Conservation (phyloP, 2,888 invertebrate genomes). For the Thymelicus sylvestris region DNA sequence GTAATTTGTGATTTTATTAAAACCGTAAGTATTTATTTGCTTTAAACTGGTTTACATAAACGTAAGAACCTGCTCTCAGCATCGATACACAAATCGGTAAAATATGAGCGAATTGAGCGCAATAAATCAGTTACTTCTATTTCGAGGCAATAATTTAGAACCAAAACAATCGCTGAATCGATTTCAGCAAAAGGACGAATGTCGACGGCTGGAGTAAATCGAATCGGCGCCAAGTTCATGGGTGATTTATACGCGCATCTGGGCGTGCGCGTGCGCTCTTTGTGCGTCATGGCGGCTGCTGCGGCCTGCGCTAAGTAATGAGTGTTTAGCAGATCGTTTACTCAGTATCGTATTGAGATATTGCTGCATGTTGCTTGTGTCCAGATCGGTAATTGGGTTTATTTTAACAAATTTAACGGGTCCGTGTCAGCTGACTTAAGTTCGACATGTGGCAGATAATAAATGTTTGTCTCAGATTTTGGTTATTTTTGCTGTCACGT, state of each 20-base stretch:
- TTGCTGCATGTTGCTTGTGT: neutral
- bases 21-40: no score
- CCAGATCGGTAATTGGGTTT: neutral
- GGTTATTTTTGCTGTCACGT: no score
- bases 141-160: neutral
- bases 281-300: constrained; percentile 56
- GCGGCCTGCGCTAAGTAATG: constrained; percentile 43
- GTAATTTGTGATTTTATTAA: no score
- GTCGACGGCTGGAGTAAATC: constrained; percentile 44
- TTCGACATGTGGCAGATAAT: no score
- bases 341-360: neutral
- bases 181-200: constrained; percentile 41
- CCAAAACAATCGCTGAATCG: constrained; percentile 20
- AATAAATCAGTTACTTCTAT: constrained; percentile 1
- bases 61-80: no score
- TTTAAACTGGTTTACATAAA: no score
- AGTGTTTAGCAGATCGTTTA: constrained; percentile 18
- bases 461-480: no score
- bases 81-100: neutral
- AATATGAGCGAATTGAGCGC: neutral
- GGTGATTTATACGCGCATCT: constrained; percentile 65
- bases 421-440: no score
- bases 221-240: constrained; percentile 62
- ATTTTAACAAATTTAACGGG: no score
- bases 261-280: constrained; percentile 52